Base-by-base conservation (phyloP, 2,888 invertebrate genomes). In the Busseola fusca region DNA sequence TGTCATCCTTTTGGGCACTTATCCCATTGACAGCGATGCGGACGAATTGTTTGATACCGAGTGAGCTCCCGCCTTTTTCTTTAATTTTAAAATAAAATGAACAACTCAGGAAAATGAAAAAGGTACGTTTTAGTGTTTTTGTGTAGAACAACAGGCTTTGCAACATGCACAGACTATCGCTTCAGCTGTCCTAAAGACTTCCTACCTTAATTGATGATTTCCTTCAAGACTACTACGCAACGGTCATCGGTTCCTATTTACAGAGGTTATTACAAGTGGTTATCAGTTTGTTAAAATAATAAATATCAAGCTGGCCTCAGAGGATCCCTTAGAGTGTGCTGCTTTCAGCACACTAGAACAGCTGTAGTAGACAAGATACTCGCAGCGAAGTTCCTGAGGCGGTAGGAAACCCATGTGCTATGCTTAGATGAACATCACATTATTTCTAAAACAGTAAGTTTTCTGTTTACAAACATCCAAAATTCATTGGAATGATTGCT, bases 401-500 rank as follows among this genome's bases (percentile, higher is more conserved):
- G 97, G 78, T 98, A 98, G 98, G 98, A 98, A 91, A 97, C 96
- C 54, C 98, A 98, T 90, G 97, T 97, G 85, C 95, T 98, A 16
- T 96, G 96, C 84, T 93, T 98, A 80, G 96, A 96, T 83, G 97
- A 97, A 82, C 96, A 97, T 70, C 96, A 97, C 85, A 96, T 98
- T 62, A 94, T 96, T 58, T 98, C 98, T 1, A 97, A 97, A 93
- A 97, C 97, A 96, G 98, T 98, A 90, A 96, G 54, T 48, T 68
- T 52, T 25, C 27, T 65, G 37, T 64, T 67, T 64, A 72, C 57
- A 60, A 76, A 69, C 18, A 67, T 64, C 18, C 59, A 57, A 68
- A 14, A 50, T 25, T 74, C 64, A 50, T 52, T 18, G 27, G 18
- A 63, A 59, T 18, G 4, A n/a, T 25, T 40, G 56, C 30, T 58